Evolutionary conservation across 2,113 vertebrate species (phyloP), one percentile per base, ranked within the genome.

Genomic region (Grammomys surdaster): DNA sequence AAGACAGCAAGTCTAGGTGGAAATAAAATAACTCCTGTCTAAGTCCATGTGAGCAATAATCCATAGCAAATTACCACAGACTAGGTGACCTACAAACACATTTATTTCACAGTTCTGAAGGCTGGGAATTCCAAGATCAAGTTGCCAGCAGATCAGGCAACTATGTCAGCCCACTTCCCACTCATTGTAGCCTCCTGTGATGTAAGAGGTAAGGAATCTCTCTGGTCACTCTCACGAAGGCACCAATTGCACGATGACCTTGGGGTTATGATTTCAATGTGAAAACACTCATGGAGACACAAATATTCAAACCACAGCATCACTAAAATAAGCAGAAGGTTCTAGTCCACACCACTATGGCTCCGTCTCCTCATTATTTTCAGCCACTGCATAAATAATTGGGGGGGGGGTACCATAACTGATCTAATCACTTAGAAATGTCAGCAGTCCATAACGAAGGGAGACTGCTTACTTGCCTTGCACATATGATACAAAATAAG

Each of bases 1-100:
- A 92, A 96, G 63, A 87, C 8, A 77, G 65, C 20, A 60, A 70
- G 56, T 89, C 69, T 82, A 86, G 93, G 76, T 43, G 80, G 43
- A 93, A 96, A 93, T 51, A 72, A 2, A 69, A 91, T 28, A 94
- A 6, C 28, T 31, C 56, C 43, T 73, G 31, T 72, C 40, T 73
- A 40, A 9, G 76, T 51, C 33, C n/a, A 51, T 43, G 40, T 43
- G 33, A n/a, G 77, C 56, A 17, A 17, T 20, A 13, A 11, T 60
- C 73, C 36, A 8, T 20, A 58, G 56, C 20, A 63, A 73, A 82
- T 58, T 33, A 72, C n/a, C 51, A 72, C 1, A 91, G 36, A 43
- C 51, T 24, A 28, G 60, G 24, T 31, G 46, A 48, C n/a, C 86
- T 70, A 58, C 43, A 60, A 78, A 78, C 58, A 58, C 81, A 51